Base-by-base conservation (phyloP, 2,797 vertebrate species). In the Podargus strigoides region DNA sequence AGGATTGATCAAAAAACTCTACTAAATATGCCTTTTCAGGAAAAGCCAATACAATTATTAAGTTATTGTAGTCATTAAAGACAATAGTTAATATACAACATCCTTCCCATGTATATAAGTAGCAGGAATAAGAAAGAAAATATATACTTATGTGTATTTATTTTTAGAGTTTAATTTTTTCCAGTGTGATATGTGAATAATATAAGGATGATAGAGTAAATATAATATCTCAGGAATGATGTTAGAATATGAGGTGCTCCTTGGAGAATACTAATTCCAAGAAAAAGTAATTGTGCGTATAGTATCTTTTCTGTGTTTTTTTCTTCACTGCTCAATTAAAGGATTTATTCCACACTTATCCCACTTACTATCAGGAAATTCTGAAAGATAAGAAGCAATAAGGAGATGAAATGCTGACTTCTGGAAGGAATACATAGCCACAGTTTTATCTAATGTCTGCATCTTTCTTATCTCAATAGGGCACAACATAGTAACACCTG, bases 101-200 rank as follows among this genome's bases (percentile, higher is more conserved):
- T 37, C 7, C 14, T 76, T 73, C 20, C 55, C 16, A 58, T 8
- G 3, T 66, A 14, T 24, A 41, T 27, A 62, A 70, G 7, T 14
- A 47, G 3, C 7, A 46, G 8, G 21, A 6, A 3, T 64, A 59
- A 53, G 8, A 84, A 87, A 78, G 13, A 72, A 73, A 73, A 47
- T 39, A 23, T 8, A 10, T 75, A 37, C 1, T 4, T 59, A 53
- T 0, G n/a, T 23, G 14, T 14, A 24, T 6, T 3, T 3, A 6
- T 74, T 66, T 53, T 58, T 10, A 64, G 23, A 70, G 2, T 47
- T 7, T 9, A 19, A 4, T 30, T 42, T 47, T 70, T 73, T 47
- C 18, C 30, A 62, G 8, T 47, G 12, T 49, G 22, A 47, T 34
- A 32, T 3, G 3, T 36, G 20, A 68, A 28, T 56, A 77, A 32